Evolutionary conservation across 2,888 invertebrate species (phyloP).

Genomic region (Gandaritis pyraliata): DNA sequence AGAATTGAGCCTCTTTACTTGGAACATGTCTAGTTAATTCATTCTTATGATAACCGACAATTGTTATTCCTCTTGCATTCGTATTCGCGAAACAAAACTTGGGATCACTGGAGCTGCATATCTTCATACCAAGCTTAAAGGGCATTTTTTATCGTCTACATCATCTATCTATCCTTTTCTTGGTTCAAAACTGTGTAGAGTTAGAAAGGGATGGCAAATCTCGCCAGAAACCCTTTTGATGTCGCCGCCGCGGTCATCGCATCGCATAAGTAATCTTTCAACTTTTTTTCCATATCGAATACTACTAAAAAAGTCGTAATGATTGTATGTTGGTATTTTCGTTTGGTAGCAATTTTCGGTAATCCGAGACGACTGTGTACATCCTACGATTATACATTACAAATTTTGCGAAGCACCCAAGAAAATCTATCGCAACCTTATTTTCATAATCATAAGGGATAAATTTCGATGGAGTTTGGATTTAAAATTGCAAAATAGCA

Average conservation of each 20-base stretch:
- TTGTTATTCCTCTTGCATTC: slow-evolving; percentile 50
- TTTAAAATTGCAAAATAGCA: background rate
- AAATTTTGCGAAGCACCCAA: slow-evolving; percentile 35
- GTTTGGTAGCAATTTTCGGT: slow-evolving; percentile 75
- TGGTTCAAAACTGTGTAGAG: slow-evolving; percentile 30
- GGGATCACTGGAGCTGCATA: slow-evolving; percentile 51
- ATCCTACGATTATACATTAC: slow-evolving; percentile 65
- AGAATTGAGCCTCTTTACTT: slow-evolving; percentile 10
- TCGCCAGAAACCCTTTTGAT: slow-evolving; percentile 73
- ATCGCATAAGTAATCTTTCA: slow-evolving; percentile 69
- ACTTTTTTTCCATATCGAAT: slow-evolving; percentile 72
- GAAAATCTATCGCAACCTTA: slow-evolving; percentile 17
- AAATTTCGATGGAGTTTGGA: slow-evolving; percentile 19
- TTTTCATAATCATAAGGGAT: slow-evolving; percentile 17
- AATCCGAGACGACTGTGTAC: slow-evolving; percentile 66
- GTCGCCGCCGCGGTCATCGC: slow-evolving; percentile 75
- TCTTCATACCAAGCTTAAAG: slow-evolving; percentile 64
- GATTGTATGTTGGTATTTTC: slow-evolving; percentile 62
- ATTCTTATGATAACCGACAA: slow-evolving; percentile 37
- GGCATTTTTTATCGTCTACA: slow-evolving; percentile 67
- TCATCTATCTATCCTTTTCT: slow-evolving; percentile 51
- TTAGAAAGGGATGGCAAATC: slow-evolving; percentile 55
- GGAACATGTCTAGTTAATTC: slow-evolving; percentile 23
- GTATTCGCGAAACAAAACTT: slow-evolving; percentile 51
- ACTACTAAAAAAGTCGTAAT: slow-evolving; percentile 71